phyloP scores from a whole-genome alignment of 2,797 vertebrate species.

The Hafferia zeledoni region DNA sequence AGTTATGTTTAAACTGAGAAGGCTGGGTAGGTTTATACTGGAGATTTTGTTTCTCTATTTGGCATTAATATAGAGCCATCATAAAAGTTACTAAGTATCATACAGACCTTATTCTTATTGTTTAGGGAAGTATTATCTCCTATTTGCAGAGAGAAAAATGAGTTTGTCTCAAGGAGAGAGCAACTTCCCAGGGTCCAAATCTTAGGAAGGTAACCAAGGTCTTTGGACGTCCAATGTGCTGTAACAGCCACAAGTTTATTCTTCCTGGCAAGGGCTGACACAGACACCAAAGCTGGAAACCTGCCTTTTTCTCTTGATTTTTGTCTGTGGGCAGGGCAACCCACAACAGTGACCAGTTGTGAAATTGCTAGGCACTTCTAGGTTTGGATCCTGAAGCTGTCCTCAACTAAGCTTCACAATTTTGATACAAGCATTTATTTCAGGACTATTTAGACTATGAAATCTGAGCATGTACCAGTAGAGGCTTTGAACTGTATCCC shows the following conservation, averaged over 20 bases:
- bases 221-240: neutral
- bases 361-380: neutral
- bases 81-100: neutral
- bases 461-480: conserved; percentile 15
- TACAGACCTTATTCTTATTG: neutral
- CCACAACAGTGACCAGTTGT: neutral
- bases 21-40: neutral
- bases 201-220: neutral
- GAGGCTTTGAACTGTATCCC: conserved; percentile 47
- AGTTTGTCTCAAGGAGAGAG: neutral
- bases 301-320: neutral
- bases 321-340: neutral
- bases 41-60: neutral
- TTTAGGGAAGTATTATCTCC: neutral
- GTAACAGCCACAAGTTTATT: neutral
- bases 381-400: neutral
- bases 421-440: neutral
- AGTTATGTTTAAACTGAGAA: neutral
- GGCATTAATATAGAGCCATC: neutral
- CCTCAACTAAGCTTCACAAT: neutral
- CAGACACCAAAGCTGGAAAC: neutral
- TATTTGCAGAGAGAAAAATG: neutral
- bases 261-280: neutral
- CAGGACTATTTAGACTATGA: neutral
- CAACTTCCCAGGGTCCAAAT: neutral